Evolutionary conservation across 2,797 vertebrate species (phyloP), one percentile per base, ranked within the genome.

Genomic region (Gymnocypris eckloni): DNA sequence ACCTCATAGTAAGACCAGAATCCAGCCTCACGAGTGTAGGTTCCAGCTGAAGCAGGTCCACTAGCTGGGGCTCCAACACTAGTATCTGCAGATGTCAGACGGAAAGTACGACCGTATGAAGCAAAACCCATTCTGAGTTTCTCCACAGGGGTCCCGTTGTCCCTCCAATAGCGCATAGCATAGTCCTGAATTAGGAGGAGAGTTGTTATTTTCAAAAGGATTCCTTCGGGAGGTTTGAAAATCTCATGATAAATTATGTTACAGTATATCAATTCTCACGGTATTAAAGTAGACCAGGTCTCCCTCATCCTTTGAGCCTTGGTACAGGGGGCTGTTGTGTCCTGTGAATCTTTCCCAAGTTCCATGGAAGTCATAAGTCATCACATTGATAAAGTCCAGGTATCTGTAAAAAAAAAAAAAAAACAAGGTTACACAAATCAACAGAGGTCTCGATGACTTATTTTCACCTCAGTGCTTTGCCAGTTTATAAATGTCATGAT

Each of bases 1-100:
- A 97, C 96, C 95, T 97, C 96, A 88, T 95, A 97, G 88, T 96
- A 96, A 87, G 96, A 85, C 96, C 96, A 95, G 92, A 97, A 95
- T 79, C 96, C 96, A 77, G 93, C 94, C 89, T 97, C 95, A 12
- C 94, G 94, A 45, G 95, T 96, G 91, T 90, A 97, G 48, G 91
- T 90, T 54, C 96, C 96, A 7, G 96, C 94, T 79, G 95, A 90
- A 2, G 95, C 96, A 13, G 95, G 87, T 22, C 96, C 96, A 1
- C 87, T 92, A 72, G 50, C 0, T 0, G 94, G 91, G 6, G 95
- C 94, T 1, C 94, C 93, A 8, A 93, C 70, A 4, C 59, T 15
- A 3, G 18, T 81, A 4, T 88, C 83, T 28, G 87, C 71, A 50
- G 87, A 37, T 43, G 90, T 88, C 22, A 87, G 87, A 9, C 3